These are phyloP conservation scores for Tholera decimalis DNA, from an alignment of 2,888 invertebrate genomes.

Conservation along the genomic window DNA sequence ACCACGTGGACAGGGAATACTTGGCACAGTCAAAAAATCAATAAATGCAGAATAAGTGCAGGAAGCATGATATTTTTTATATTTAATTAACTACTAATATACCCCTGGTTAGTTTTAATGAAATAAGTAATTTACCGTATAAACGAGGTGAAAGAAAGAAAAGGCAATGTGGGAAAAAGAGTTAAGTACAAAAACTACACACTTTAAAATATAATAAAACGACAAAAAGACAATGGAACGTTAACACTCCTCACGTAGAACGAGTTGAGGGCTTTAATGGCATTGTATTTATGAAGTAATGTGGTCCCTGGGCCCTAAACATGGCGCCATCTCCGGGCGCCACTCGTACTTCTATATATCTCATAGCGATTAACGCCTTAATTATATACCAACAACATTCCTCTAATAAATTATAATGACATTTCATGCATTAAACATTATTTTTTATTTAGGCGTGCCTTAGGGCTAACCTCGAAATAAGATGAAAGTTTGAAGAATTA, in stretches of 20 bases:
- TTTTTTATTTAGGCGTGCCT: constrained; percentile 40
- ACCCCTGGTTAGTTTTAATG: too few species aligned
- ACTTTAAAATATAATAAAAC: constrained; percentile 4
- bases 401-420: constrained; percentile 68
- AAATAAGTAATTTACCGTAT: too few species aligned
- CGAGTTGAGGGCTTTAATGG: constrained; percentile 26
- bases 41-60: too few species aligned
- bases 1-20: too few species aligned
- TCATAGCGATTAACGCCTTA: constrained; percentile 69
- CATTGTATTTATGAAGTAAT: constrained; percentile 60
- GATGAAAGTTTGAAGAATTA: constrained; percentile 18
- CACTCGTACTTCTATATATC: constrained; percentile 64
- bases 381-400: constrained; percentile 69
- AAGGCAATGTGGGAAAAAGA: neutral
- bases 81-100: too few species aligned
- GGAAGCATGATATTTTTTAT: too few species aligned
- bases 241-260: constrained; percentile 29
- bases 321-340: constrained; percentile 64
- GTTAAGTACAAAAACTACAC: neutral
- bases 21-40: too few species aligned
- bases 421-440: constrained; percentile 43
- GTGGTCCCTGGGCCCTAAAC: constrained; percentile 45
- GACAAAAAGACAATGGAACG: constrained; percentile 28
- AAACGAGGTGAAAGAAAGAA: too few species aligned
- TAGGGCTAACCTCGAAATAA: constrained; percentile 26